These are phyloP conservation scores for Oryzias dopingdopingensis DNA, from an alignment of 2,797 vertebrate species.

Conservation along the genomic window DNA sequence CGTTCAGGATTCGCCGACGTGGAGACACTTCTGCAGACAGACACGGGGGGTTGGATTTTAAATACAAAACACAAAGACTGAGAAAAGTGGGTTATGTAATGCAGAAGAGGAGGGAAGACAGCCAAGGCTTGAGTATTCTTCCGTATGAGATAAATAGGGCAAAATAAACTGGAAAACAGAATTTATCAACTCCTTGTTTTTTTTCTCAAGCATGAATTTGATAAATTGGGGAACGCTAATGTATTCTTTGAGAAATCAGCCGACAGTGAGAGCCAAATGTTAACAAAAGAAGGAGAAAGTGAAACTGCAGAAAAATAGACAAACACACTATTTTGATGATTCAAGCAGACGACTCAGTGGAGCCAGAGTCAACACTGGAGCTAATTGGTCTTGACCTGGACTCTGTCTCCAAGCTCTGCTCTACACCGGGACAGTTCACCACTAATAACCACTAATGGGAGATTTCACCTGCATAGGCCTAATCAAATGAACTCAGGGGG, in stretches of 20 bases:
- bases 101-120: too few species aligned
- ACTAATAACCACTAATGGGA: slow-evolving; percentile 55
- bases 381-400: slow-evolving; percentile 61
- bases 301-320: slow-evolving; percentile 25
- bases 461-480: slow-evolving; percentile 53
- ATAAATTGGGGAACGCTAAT: slow-evolving; percentile 11
- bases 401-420: slow-evolving; percentile 39
- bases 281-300: slow-evolving; percentile 3
- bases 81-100: too few species aligned
- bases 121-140: too few species aligned
- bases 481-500: slow-evolving; percentile 40
- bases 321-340: slow-evolving; percentile 63
- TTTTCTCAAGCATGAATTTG: not conserved
- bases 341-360: slow-evolving; percentile 49
- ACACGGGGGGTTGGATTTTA: slow-evolving; percentile 9
- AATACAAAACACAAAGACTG: too few species aligned
- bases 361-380: slow-evolving; percentile 31
- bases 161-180: slow-evolving; percentile 8
- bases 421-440: slow-evolving; percentile 38
- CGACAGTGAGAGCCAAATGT: slow-evolving; percentile 18
- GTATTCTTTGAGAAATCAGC: slow-evolving; percentile 21
- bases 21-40: slow-evolving; percentile 85
- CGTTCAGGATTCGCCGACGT: slow-evolving; percentile 86
- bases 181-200: too few species aligned
- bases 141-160: not conserved